Percentiles rank a stretch among this genome's conserved stretches.
These are phyloP conservation scores for Hirtodrosophila duncani DNA, from an alignment of 2,888 invertebrate genomes.

Conservation along the genomic window DNA sequence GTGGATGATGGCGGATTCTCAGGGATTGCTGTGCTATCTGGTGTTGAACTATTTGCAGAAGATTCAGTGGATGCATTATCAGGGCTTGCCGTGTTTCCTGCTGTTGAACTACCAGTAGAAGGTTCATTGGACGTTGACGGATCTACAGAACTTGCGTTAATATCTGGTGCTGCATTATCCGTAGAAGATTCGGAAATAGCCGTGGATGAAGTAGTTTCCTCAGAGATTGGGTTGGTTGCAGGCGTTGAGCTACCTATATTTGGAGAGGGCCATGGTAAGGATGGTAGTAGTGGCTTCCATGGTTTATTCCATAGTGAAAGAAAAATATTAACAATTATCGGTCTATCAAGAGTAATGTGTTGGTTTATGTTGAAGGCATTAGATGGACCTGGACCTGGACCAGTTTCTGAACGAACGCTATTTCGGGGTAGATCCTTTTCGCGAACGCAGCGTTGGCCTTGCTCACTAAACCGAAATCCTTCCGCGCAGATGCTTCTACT, in stretches of 20 bases:
- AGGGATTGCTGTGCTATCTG: background rate
- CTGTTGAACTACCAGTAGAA: background rate
- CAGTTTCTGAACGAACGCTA: too few species aligned
- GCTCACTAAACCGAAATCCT: slow-evolving; percentile 36
- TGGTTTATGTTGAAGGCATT: slow-evolving; percentile 38
- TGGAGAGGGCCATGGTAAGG: background rate
- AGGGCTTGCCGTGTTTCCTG: background rate
- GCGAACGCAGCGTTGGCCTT: slow-evolving; percentile 29
- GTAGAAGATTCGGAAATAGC: background rate
- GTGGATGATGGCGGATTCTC: background rate
- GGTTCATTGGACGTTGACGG: background rate
- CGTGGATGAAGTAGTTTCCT: background rate
- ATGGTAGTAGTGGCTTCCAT: background rate
- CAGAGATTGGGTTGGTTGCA: background rate
- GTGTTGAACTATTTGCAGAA: background rate
- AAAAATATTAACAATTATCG: slow-evolving; percentile 46
- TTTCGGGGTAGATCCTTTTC: too few species aligned
- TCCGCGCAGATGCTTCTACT: slow-evolving; percentile 33
- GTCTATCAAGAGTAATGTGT: slow-evolving; percentile 37
- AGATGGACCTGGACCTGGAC: background rate
- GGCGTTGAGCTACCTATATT: background rate
- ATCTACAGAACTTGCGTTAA: too few species aligned
- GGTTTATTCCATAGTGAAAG: slow-evolving; percentile 27
- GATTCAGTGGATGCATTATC: background rate
- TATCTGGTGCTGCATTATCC: too few species aligned